Base-by-base conservation (phyloP, 2,888 invertebrate species). In the Lampropteryx suffumata region DNA sequence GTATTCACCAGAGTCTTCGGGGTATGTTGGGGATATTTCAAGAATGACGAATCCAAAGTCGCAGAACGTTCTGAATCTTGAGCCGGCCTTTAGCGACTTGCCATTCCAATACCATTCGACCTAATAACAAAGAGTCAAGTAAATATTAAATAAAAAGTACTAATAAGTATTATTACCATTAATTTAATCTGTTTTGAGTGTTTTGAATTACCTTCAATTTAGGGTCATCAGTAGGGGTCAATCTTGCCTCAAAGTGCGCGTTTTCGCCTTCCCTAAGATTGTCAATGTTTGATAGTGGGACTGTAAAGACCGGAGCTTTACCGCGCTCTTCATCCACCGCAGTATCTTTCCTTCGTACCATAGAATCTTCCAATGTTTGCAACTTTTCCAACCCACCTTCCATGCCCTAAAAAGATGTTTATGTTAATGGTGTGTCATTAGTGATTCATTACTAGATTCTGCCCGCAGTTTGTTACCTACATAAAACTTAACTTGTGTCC, bases 41-140 rank as follows among this genome's bases (percentile, higher is more conserved):
- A 99, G 92, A 63, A 99, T 98, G 21, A 98, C 98, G 76, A 98
- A 98, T 50, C 99, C 99, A 83, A 99, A 99, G 88, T 99, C 99
- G 75, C 98, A 97, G 94, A 98, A 97, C 24, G 98, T 98, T 62
- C 98, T 95, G 92, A 98, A 98, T 64, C 98, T 93, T 7, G 98
- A 97, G 50, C 98, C 98, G 35, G 96, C 95, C 82, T 94, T 94
- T 49, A 97, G 86, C 39, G 97, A 95, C 83, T 97, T 96, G 55
- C 97, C 97, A 76, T 98, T 97, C 95, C 96, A 97, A 91, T 95
- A 97, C 98, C 98, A 98, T 90, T 98, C 97, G 57, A 97, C 95
- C 93, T 93, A 61, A 57, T 76, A 78, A 59, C 21, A 53, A 35
- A 30, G 4, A 37, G 4, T 27, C 7, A 1, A 2, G n/a, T 26